These are phyloP conservation scores for Notarius quadriscutis DNA, from an alignment of 2,113 vertebrate genomes.

Conservation along the genomic window DNA sequence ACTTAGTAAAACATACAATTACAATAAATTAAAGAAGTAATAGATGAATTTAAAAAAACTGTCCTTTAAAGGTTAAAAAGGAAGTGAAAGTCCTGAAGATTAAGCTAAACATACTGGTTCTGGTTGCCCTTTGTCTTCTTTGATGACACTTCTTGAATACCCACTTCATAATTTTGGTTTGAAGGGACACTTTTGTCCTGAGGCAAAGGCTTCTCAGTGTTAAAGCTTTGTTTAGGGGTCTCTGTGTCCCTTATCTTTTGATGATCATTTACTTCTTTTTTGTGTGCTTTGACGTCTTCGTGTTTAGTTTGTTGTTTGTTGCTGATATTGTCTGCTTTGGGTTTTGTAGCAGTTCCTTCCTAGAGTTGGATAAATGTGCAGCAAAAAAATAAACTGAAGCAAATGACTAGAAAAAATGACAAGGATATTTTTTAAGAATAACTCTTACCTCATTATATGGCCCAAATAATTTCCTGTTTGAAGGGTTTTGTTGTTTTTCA, in stretches of 20 bases:
- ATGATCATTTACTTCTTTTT: not conserved
- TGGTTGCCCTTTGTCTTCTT: not conserved
- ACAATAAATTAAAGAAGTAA: not conserved
- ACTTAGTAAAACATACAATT: not conserved
- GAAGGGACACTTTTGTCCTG: not conserved
- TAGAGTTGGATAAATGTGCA: not conserved
- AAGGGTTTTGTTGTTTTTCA: constrained; percentile 3
- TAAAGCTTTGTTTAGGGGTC: not conserved
- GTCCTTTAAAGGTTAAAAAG: not conserved
- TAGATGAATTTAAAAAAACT: not conserved
- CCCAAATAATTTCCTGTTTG: constrained; percentile 16
- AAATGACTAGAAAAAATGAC: not conserved
- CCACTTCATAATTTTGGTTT: not conserved
- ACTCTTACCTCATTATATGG: constrained; percentile 16
- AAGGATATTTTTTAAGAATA: not conserved
- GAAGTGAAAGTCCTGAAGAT: not conserved
- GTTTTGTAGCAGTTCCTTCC: not conserved
- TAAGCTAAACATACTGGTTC: constrained; percentile 6
- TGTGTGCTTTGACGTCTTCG: not conserved
- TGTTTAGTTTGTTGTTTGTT: constrained; percentile 15
- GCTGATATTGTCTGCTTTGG: not conserved
- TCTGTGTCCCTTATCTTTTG: not conserved
- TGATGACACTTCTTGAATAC: constrained; percentile 17
- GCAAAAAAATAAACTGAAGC: not conserved
- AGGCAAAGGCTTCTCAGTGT: not conserved